Base-by-base conservation (phyloP, 2,797 vertebrate species). In the Petrocephalus schoutedeni region DNA sequence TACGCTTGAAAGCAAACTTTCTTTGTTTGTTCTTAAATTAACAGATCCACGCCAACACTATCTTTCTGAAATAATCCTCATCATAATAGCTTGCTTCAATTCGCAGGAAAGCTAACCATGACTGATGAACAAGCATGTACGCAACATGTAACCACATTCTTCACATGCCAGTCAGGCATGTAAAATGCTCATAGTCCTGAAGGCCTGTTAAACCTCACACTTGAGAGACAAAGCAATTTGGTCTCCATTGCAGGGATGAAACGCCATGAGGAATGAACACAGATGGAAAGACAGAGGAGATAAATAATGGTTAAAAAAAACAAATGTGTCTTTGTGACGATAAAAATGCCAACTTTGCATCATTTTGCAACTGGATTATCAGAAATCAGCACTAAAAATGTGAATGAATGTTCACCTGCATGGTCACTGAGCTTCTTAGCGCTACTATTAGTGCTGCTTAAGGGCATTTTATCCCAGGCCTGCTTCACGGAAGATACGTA, bases 11-110 rank as follows among this genome's bases (percentile, higher is more conserved):
- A 71, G 23, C 61, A 67, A 32, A 67, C 23, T 10, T 28, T 28
- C n/a, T 83, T 83, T 83, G n/a, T 83, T 83, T 83, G 45, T 83
- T 21, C 80, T 51, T n/a, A 54, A 83, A 83, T 49, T 9, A 83
- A 83, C 3, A n/a, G 80, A 28, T n/a, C 80, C 19, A 83, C 21
- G 36, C 51, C 49, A 28, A 83, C n/a, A 51, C 51, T 12, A 53
- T 83, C 45, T 83, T 49, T 21, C 9, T 21, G 49, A 83, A 54
- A 83, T 54, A 54, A 83, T 28, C 28, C 64, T 71, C 32, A 71
- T 71, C 28, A 71, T 36, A 32, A 6, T 28, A 71, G 64, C 28
- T 71, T 71, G 32, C 36, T 77, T 77, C 7, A 77, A 45, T 45
- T 71, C 41, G 45, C 74, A 77, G 74, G 71, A 77, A 77, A 19